phyloP scores from a whole-genome alignment of 53 echinoderm and acorn worm genomes.

The Zoroaster sp. region DNA sequence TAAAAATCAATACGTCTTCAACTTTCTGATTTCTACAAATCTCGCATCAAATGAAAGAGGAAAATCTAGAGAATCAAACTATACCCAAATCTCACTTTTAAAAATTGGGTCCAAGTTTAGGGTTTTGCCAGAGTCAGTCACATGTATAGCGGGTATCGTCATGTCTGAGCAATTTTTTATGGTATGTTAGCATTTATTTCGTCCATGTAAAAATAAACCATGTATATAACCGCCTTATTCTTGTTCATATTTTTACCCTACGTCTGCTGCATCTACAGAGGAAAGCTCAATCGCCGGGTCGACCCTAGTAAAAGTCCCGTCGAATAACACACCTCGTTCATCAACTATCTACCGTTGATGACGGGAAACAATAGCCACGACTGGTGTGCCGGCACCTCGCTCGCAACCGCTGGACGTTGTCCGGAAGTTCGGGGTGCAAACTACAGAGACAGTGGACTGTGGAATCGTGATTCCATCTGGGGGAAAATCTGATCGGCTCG shows the following conservation, averaged over 20 bases:
- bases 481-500: neutral
- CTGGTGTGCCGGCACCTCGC: conserved; percentile 12
- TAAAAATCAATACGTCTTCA: too few species aligned
- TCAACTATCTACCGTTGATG: conserved; percentile 46
- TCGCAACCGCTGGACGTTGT: neutral
- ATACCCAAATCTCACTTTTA: too few species aligned
- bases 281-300: neutral
- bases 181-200: too few species aligned
- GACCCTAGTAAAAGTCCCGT: conserved; percentile 23
- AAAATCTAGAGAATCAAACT: too few species aligned
- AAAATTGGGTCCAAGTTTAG: too few species aligned
- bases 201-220: too few species aligned
- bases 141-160: too few species aligned
- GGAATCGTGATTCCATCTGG: neutral
- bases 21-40: too few species aligned
- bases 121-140: too few species aligned
- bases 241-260: neutral
- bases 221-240: too few species aligned
- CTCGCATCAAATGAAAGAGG: too few species aligned
- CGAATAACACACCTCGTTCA: conserved; percentile 32
- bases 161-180: too few species aligned
- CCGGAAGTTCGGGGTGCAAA: conserved; percentile 3
- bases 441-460: neutral
- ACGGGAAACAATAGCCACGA: neutral
- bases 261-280: neutral